Conservation (phyloP, 2,113 vertebrate genomes). For the Epinephelus moara region DNA sequence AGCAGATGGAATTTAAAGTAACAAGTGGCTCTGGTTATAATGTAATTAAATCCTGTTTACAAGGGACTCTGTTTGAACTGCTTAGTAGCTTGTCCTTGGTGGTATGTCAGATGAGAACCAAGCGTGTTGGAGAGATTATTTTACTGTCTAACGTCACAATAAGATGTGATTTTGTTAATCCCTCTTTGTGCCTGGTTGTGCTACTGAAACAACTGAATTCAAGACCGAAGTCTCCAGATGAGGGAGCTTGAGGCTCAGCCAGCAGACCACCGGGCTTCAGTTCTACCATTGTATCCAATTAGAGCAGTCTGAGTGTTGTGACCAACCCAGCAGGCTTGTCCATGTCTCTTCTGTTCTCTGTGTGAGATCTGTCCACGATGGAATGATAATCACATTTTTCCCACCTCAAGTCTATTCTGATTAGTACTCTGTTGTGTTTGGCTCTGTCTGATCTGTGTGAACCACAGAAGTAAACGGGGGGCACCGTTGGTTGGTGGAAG, state of each 20-base stretch:
- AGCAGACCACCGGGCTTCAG: constrained; percentile 9
- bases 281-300: constrained; percentile 33
- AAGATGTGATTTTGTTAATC: neutral
- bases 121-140: neutral
- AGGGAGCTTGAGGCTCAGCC: constrained; percentile 71
- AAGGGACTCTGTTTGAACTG: neutral
- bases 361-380: constrained; percentile 16
- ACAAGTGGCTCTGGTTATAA: neutral
- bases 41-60: neutral
- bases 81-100: neutral
- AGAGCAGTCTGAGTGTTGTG: constrained; percentile 9
- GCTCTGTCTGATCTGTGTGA: neutral
- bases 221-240: constrained; percentile 66
- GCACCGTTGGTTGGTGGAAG: neutral
- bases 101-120: neutral
- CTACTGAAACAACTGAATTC: constrained; percentile 7
- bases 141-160: neutral
- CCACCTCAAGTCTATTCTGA: neutral
- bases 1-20: constrained; percentile 5
- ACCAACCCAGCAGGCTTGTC: constrained; percentile 28
- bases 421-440: neutral
- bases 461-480: neutral
- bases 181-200: neutral
- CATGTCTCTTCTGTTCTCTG: constrained; percentile 9
- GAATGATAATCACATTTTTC: constrained; percentile 15